These are phyloP conservation scores for Allacma fusca DNA, from an alignment of 2,888 invertebrate species.

Conservation along the genomic window DNA sequence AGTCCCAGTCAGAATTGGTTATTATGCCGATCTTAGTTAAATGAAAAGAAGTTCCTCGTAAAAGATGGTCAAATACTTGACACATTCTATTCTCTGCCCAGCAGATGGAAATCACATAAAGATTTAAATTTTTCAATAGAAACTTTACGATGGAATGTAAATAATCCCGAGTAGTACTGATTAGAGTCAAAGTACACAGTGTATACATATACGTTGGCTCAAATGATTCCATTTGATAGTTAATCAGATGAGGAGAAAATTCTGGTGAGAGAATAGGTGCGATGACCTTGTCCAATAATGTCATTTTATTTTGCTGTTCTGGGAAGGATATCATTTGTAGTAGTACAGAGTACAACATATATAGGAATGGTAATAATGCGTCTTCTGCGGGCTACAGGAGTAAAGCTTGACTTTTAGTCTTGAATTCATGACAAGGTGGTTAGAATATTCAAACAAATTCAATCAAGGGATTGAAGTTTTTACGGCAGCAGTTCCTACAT, in stretches of 20 bases:
- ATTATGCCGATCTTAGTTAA: too few relatives aligned
- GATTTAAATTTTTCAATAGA: background rate
- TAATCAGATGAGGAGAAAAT: background rate
- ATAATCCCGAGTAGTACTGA: background rate
- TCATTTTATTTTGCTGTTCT: conserved; percentile 33
- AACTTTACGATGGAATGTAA: conserved; percentile 11
- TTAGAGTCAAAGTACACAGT: background rate
- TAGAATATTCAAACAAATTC: conserved; percentile 23
- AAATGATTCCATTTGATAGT: too few relatives aligned
- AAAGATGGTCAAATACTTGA: too few relatives aligned
- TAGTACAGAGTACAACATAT: too few relatives aligned
- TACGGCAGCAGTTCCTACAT: background rate
- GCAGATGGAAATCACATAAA: too few relatives aligned
- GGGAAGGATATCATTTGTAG: background rate
- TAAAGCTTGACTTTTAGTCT: background rate
- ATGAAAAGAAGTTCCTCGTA: too few relatives aligned
- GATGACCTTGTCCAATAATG: conserved; percentile 40
- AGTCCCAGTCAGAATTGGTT: too few relatives aligned
- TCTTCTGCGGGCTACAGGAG: background rate
- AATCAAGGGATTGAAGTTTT: background rate
- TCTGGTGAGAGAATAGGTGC: conserved; percentile 25
- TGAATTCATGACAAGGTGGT: conserved; percentile 35
- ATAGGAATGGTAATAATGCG: too few relatives aligned
- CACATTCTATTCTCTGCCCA: too few relatives aligned
- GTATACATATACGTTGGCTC: too few relatives aligned